Evolutionary conservation across 2,113 vertebrate genomes (phyloP), one percentile per base, ranked within the genome.

Genomic region (Trematomus loennbergii): DNA sequence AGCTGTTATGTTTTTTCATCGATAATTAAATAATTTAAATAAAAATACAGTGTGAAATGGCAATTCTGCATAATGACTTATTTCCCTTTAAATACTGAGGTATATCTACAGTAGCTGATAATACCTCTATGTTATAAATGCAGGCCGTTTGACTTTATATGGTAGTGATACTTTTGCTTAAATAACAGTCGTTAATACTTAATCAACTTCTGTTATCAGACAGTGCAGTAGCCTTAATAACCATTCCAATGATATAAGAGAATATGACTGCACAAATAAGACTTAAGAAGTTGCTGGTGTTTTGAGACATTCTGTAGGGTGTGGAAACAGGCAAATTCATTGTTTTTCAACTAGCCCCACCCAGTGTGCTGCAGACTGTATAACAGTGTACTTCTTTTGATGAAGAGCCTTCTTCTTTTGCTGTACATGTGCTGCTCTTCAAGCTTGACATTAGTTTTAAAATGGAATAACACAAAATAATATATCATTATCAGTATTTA

Each of bases 291-390:
- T 53, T 46, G 33, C 46, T 40, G 6, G 0, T 73, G 36, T 5
- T 54, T 67, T 52, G 13, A 65, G 18, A 52, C 12, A 48, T 17
- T 71, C n/a, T 54, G 58, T 29, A 64, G 49, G 11, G 25, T 17
- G 12, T 17, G 9, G 4, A 46, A 52, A 71, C 68, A 65, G 29
- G 49, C 45, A 73, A 52, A 78, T 75, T 46, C 22, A 62, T 50
- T 57, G 43, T 70, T 75, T 86, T 83, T 72, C 79, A 71, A 59
- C 75, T 79, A 86, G 75, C 86, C 71, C 79, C 79, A 82, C 72
- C 82, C 79, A 76, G 79, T 78, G 76, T 74, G 72, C 66, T 73
- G 43, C 55, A 65, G 49, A 74, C 62, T 73, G 72, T 58, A 80
- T 43, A 71, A 29, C 70, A 87, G 49, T 62, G 33, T 15, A 43